These are phyloP conservation scores for Watersipora subatra DNA, from an alignment of 1,140 invertebrate species.

Conservation along the genomic window DNA sequence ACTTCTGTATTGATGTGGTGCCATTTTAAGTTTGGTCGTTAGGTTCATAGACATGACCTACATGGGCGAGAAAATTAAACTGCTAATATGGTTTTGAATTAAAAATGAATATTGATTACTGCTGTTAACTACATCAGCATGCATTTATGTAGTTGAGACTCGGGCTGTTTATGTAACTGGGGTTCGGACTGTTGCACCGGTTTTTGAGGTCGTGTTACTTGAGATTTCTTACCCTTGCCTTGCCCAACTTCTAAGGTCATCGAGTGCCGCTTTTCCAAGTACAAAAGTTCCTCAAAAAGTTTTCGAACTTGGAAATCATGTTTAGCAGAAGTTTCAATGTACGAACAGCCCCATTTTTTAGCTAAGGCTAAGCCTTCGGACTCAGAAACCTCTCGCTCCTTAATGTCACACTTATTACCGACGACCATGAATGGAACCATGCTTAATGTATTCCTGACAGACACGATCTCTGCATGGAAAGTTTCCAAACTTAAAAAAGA, in stretches of 20 bases:
- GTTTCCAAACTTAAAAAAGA: conserved; percentile 90
- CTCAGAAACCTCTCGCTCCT: conserved; percentile 51
- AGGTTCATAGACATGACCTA: no score
- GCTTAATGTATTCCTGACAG: conserved; percentile 49
- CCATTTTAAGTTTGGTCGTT: no score
- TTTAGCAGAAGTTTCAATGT: conserved; percentile 97
- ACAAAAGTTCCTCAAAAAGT: conserved; percentile 62
- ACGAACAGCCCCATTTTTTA: conserved; percentile 79
- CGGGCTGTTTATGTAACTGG: no score
- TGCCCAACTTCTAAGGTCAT: conserved; percentile 73
- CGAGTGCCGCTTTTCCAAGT: conserved; percentile 87
- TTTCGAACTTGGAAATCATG: conserved; percentile 97
- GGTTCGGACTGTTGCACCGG: no score
- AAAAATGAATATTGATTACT: no score
- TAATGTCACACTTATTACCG: conserved; percentile 67
- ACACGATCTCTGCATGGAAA: conserved; percentile 72
- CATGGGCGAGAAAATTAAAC: no score
- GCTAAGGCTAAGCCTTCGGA: conserved; percentile 75
- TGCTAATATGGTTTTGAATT: no score
- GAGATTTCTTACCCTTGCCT: conserved; percentile 54
- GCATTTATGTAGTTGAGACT: no score
- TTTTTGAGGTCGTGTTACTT: no score
- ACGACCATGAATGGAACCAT: conserved; percentile 40
- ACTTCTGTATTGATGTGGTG: no score
- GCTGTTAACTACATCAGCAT: no score